phyloP scores from a whole-genome alignment of 2,888 invertebrate genomes.

The Leptinotarsa rubiginosa region DNA sequence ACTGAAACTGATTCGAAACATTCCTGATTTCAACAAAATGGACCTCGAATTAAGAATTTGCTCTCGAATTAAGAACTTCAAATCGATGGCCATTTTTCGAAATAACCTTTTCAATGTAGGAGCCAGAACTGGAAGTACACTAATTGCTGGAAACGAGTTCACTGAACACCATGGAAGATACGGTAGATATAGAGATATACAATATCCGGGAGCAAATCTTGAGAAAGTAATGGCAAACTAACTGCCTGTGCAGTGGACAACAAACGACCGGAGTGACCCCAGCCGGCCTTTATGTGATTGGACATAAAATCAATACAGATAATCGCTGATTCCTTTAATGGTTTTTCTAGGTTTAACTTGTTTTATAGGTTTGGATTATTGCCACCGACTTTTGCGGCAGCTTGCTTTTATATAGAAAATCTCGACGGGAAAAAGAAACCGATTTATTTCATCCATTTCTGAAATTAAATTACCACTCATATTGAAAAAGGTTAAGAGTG shows the following conservation, averaged over 20 bases:
- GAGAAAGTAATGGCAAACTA: constrained; percentile 50
- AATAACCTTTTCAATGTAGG: not conserved
- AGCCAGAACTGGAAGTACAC: constrained; percentile 4
- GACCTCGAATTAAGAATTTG: too few species aligned
- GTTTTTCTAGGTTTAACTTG: constrained; percentile 57
- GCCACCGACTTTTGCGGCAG: constrained; percentile 48
- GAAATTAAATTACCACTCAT: constrained; percentile 42
- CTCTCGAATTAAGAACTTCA: too few species aligned
- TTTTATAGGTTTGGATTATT: constrained; percentile 55
- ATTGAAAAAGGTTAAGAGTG: constrained; percentile 16
- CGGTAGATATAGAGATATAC: constrained; percentile 34
- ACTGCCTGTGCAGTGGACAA: constrained; percentile 45
- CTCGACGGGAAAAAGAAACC: constrained; percentile 41
- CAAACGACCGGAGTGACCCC: constrained; percentile 40
- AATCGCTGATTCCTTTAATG: constrained; percentile 63
- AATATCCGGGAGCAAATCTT: constrained; percentile 45
- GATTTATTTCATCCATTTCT: constrained; percentile 38
- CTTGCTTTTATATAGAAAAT: constrained; percentile 49
- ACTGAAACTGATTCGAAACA: too few species aligned
- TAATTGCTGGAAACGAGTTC: constrained; percentile 35
- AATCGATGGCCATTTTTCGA: not conserved
- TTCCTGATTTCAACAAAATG: too few species aligned
- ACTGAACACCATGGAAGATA: constrained; percentile 13
- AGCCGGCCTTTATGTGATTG: constrained; percentile 55
- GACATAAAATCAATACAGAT: constrained; percentile 63